A percentile compares a stretch with the other conserved stretches of the same genome.
These are phyloP conservation scores for Zygothrica quintamaculata DNA, from an alignment of 2,888 invertebrate genomes.

Conservation along the genomic window DNA sequence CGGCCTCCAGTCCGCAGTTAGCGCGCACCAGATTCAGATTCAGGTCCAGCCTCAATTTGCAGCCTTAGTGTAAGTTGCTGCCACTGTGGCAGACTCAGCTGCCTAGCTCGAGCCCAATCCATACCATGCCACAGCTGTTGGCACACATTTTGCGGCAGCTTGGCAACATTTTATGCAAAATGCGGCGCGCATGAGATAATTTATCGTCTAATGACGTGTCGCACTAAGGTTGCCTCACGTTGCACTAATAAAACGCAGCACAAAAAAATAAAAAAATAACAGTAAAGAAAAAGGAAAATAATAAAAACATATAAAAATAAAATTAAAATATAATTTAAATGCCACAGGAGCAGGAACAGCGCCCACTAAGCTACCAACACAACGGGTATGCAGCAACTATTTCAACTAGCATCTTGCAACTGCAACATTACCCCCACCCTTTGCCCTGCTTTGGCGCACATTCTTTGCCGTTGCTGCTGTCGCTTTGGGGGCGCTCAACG, in stretches of 20 bases:
- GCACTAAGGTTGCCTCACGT: constrained; percentile 68
- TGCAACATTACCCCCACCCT: constrained; percentile 3
- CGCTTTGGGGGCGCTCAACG: constrained; percentile 77
- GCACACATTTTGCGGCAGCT: constrained; percentile 66
- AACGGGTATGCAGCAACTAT: constrained; percentile 42
- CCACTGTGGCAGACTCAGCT: constrained; percentile 34
- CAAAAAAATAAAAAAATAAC: no score
- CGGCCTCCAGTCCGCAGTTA: constrained; percentile 27
- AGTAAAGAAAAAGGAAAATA: constrained; percentile 4
- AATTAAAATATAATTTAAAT: constrained; percentile 74
- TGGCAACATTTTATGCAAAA: constrained; percentile 71
- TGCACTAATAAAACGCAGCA: constrained; percentile 65
- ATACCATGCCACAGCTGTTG: constrained; percentile 58
- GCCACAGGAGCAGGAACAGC: constrained; percentile 41
- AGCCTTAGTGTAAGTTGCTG: constrained; percentile 12
- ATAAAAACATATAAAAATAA: constrained; percentile 36
- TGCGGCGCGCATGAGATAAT: constrained; percentile 71
- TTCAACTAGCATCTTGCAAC: constrained; percentile 11
- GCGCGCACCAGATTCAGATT: constrained; percentile 39
- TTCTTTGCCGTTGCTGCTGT: constrained; percentile 59
- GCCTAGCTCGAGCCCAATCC: constrained; percentile 21
- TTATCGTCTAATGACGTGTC: constrained; percentile 80
- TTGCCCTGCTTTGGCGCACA: constrained; percentile 28
- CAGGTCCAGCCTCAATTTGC: constrained; percentile 25
- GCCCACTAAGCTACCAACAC: constrained; percentile 23